Conservation (phyloP, 2,797 vertebrate species). For the Antrozous pallidus region DNA sequence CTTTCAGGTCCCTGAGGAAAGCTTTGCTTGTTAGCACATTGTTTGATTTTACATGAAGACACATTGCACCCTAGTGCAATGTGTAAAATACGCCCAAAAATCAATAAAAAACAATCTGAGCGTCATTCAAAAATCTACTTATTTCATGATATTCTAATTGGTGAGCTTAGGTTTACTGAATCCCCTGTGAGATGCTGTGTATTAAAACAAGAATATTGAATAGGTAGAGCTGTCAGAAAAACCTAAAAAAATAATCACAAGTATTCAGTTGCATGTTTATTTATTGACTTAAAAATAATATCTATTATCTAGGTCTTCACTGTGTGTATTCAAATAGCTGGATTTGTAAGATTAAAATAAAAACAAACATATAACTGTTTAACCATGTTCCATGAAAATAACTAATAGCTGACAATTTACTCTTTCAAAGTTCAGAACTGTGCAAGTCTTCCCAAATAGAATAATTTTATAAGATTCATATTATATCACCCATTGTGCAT, state of each 20-base stretch:
- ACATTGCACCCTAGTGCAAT: not conserved
- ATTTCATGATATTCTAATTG: constrained; percentile 40
- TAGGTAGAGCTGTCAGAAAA: not conserved
- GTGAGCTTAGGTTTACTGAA: not conserved
- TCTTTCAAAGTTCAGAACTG: constrained; percentile 30
- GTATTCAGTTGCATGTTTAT: not conserved
- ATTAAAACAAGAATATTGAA: not conserved
- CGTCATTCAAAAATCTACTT: constrained; percentile 27
- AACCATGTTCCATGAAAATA: constrained; percentile 11
- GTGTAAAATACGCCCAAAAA: not conserved
- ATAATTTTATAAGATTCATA: constrained; percentile 64
- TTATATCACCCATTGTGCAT: constrained; percentile 52
- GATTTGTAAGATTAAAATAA: not conserved
- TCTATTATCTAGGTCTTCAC: not conserved
- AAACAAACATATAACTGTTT: constrained; percentile 8
- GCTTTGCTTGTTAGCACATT: constrained; percentile 36
- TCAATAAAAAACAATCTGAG: constrained; percentile 27
- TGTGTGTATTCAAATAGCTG: not conserved
- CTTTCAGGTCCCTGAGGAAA: not conserved
- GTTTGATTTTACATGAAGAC: constrained; percentile 14
- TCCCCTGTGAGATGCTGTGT: not conserved
- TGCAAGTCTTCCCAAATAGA: constrained; percentile 56
- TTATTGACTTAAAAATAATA: constrained; percentile 26
- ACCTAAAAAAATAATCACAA: not conserved
- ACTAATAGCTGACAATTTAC: constrained; percentile 33